Base-by-base conservation (phyloP, 2,888 invertebrate genomes). In the Amblyjoppa fuscipennis region DNA sequence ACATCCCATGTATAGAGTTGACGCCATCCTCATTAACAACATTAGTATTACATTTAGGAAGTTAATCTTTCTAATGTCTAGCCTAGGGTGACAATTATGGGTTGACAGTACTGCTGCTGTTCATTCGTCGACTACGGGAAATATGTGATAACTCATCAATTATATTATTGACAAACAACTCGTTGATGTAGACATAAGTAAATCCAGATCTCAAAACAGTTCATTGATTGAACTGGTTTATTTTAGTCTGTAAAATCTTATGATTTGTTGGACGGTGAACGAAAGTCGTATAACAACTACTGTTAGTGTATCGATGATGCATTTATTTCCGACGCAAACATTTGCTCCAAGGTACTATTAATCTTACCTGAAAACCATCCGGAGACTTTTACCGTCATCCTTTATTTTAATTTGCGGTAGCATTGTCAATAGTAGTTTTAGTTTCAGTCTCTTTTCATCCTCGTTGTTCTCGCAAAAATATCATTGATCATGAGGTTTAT, bases 211-310 rank as follows among this genome's bases (percentile, higher is more conserved):
- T 81, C 51, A 68, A 74, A 61, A 31, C 61, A 68, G 73, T 84
- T 79, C 76, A 76, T 68, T 28, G 69, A 75, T 13, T 84, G 68
- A 78, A 84, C 64, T 78, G 31, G 31, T 75, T 81, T 78, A 38
- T 77, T 68, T 45, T 70, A 70, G 45, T 61, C 49, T n/a, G 45
- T n/a, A 70, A 20, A 78, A 51, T 70, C 49, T 45, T 61, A 74
- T 20, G 34, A 51, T 76, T 75, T 70, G 59, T 70, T 70, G 70
- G 59, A 45, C 68, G 56, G 38, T 51, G 31, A 59, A 81, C 64
- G 28, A 80, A 53, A 53, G 73, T 53, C 66, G 31, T 49, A 49
- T 49, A 49, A 49, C 45, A 49, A 71, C 49, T 7, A 51, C 64
- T 28, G 20, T 13, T 25, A 13, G 64, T 31, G 25, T 56, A 51